Evolutionary conservation across 2,888 invertebrate genomes (phyloP), one percentile per base, ranked within the genome.

Genomic region (Spatulosminthurus flaviceps): DNA sequence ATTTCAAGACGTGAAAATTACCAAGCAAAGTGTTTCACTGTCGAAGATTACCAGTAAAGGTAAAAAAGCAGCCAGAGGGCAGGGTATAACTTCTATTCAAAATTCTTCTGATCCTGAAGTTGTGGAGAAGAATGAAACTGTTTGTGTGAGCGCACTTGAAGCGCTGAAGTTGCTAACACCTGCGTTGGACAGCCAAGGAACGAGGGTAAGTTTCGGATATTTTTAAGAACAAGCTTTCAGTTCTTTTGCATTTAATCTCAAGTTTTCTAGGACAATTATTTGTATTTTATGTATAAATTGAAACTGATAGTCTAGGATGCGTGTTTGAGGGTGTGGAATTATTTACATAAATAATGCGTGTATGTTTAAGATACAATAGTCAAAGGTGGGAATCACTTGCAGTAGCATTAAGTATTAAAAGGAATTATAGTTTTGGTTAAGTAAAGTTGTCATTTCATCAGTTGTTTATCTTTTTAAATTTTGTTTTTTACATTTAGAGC

Each of bases 121-220:
- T 51, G 29, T 43, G 13, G 60, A 69, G 13, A 71, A 41, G 19
- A 71, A 51, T 43, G 42, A 34, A 43, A 28, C 21, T 5, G 29
- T 79, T 0, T 81, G 81, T 51, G 22, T 42, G 1, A 7, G 16
- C 1, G 79, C 82, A 9, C 26, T 83, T n/a, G 29, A 74, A 28
- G 61, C 75, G 21, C 60, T 83, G 19, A 21, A 78, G 11, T 43
- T 73, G 13, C 11, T 78, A 1, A 66, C 73, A 43, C 73, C 78
- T 28, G 41, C 69, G 4, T 69, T 75, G 66, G 75, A 66, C 21
- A 24, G 16, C 24, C 2, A 9, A 16, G 64, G 24, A 9, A 26
- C n/a, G 9, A 64, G 13, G 24, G 64, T 64, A 64, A 64, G 64
- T 13, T 19, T n/a, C 16, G 5, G n/a, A 51, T 2, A 51, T 51